Evolutionary conservation across 2,888 invertebrate genomes (phyloP), one percentile per base, ranked within the genome.

Genomic region (Lymantria dispar): DNA sequence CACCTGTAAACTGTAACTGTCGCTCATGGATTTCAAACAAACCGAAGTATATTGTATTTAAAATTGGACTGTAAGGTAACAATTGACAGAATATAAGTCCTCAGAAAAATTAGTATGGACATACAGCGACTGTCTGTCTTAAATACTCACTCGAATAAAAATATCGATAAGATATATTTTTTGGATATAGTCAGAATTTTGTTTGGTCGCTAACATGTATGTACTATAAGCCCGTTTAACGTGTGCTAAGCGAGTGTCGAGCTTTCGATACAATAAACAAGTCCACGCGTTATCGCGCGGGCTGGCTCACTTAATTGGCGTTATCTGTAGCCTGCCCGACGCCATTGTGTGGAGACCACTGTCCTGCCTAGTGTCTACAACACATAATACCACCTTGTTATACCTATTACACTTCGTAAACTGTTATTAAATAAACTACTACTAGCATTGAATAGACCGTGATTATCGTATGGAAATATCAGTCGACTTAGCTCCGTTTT

Each of bases 261-360:
- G 22, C 36, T 37, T 15, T 45, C 49, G 38, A 36, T 39, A 48
- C 54, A 30, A 53, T 51, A 57, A 57, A 60, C 54, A 52, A 57
- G 54, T 42, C 42, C 22, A 9, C 10, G 10, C 50, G 62, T 49
- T 68, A 68, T 72, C 68, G 68, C 57, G 52, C 56, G 62, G 63
- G 52, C 48, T 10, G 7, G 12, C 40, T 9, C 47, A 58, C 62
- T 65, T 75, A 75, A 73, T 75, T 75, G 75, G 72, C 70, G 67
- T 63, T 75, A 74, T 74, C 71, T 57, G 58, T 43, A 50, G 53
- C 43, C 43, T 48, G 3, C 8, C 48, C 49, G 45, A 14, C 43
- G 31, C 30, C 48, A 45, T 43, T 46, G 56, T 55, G 47, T 42
- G 12, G 12, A 12, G 38, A 38, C 33, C 10, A 7, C 10, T 15